A percentile compares a stretch with the other conserved stretches of the same genome.
Conservation (phyloP, 2,888 invertebrate species). For the Ophraella communa region DNA sequence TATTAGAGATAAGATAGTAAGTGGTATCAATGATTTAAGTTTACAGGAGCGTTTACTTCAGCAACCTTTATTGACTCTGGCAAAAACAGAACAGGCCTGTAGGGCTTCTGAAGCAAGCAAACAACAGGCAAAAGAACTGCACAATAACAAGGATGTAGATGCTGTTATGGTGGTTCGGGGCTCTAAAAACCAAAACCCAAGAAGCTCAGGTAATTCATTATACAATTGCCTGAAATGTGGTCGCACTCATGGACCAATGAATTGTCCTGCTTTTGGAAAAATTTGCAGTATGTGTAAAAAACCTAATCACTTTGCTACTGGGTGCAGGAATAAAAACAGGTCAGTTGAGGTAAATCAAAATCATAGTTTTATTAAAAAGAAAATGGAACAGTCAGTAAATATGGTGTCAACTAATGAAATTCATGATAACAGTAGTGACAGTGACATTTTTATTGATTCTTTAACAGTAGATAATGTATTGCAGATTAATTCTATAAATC, state of each 20-base stretch:
- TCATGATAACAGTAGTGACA: neutral
- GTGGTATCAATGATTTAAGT: conserved; percentile 30
- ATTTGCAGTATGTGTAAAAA: conserved; percentile 26
- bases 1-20: conserved; percentile 31
- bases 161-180: no score
- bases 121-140: conserved; percentile 35
- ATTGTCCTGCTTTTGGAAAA: conserved; percentile 39
- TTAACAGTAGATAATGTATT: no score
- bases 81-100: conserved; percentile 32
- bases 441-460: no score
- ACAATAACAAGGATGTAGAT: conserved; percentile 34
- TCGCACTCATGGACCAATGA: conserved; percentile 9
- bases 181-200: no score
- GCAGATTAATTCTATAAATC: no score
- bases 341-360: no score
- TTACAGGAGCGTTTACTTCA: conserved; percentile 37
- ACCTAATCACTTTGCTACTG: conserved; percentile 32
- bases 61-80: neutral
- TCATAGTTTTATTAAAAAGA: neutral
- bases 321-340: conserved; percentile 22
- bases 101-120: conserved; percentile 39
- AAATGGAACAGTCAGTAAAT: neutral
- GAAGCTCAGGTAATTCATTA: neutral
- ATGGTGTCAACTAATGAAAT: neutral
- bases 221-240: conserved; percentile 36